A percentile compares a stretch with the other conserved stretches of the same genome.
Evolutionary conservation across 2,797 vertebrate genomes (phyloP).

Genomic region (Chelonia mydas): DNA sequence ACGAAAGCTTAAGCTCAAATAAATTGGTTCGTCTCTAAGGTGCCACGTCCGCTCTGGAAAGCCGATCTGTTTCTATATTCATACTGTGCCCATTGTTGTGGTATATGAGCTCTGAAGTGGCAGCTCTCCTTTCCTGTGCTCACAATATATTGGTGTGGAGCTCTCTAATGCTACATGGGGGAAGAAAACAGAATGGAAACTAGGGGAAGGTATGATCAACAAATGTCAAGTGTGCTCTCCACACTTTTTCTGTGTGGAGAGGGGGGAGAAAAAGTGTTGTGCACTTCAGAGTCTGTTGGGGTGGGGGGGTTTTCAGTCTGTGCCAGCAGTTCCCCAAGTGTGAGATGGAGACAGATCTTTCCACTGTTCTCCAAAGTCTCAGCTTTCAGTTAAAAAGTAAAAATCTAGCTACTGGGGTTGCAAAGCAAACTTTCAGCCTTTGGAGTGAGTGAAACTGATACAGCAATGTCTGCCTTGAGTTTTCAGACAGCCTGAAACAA

Average conservation of each 20-base stretch:
- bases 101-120: background rate
- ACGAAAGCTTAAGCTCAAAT: no score
- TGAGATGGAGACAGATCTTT: background rate
- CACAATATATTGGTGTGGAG: background rate
- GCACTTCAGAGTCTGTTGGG: background rate
- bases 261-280: background rate
- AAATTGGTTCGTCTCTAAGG: no score
- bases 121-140: background rate
- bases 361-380: background rate
- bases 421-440: accelerated
- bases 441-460: background rate
- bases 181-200: background rate
- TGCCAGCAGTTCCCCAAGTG: background rate
- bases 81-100: background rate
- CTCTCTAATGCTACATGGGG: background rate
- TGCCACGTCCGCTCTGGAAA: background rate
- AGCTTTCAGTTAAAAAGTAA: background rate
- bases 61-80: background rate
- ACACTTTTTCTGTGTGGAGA: accelerated
- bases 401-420: background rate
- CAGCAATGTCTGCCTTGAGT: background rate
- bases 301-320: background rate
- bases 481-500: background rate
- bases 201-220: background rate
- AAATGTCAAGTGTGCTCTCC: background rate